A percentile compares a stretch with the other conserved stretches of the same genome.
phyloP scores from a whole-genome alignment of 2,888 invertebrate genomes.

The Hololepta plana region DNA sequence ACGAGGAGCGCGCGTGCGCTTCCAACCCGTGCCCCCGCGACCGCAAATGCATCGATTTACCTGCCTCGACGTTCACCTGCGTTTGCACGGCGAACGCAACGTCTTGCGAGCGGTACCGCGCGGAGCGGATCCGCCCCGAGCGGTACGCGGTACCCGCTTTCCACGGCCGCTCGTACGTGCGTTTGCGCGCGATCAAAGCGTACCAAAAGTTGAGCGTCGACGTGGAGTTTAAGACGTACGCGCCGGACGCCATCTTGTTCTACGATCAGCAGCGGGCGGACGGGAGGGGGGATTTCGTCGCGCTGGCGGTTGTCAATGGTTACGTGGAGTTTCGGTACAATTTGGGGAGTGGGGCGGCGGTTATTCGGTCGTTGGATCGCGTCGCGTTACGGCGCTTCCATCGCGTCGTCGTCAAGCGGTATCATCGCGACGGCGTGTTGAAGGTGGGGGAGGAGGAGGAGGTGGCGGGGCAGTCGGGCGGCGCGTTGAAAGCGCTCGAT shows the following conservation, averaged over 20 bases:
- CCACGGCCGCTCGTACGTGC: constrained; percentile 62
- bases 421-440: constrained; percentile 67
- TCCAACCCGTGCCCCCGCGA: constrained; percentile 62
- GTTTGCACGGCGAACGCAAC: constrained; percentile 51
- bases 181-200: constrained; percentile 60
- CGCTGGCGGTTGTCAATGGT: constrained; percentile 66
- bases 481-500: constrained; percentile 64
- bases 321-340: constrained; percentile 68
- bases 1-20: constrained; percentile 51
- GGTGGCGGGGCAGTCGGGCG: constrained; percentile 62
- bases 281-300: constrained; percentile 74
- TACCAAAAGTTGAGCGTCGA: constrained; percentile 73
- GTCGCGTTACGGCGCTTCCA: constrained; percentile 59
- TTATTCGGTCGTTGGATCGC: constrained; percentile 54
- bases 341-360: constrained; percentile 61
- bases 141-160: constrained; percentile 56
- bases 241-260: constrained; percentile 65
- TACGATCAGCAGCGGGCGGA: constrained; percentile 73
- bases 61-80: constrained; percentile 54
- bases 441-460: constrained; percentile 65
- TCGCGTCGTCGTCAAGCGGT: constrained; percentile 62
- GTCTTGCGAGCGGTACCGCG: constrained; percentile 57
- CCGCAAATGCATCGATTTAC: constrained; percentile 57
- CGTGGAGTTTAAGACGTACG: constrained; percentile 69
- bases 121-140: constrained; percentile 40